Conservation (phyloP, 92 coral and sea anemone genomes). For the Blastomussa wellsi region DNA sequence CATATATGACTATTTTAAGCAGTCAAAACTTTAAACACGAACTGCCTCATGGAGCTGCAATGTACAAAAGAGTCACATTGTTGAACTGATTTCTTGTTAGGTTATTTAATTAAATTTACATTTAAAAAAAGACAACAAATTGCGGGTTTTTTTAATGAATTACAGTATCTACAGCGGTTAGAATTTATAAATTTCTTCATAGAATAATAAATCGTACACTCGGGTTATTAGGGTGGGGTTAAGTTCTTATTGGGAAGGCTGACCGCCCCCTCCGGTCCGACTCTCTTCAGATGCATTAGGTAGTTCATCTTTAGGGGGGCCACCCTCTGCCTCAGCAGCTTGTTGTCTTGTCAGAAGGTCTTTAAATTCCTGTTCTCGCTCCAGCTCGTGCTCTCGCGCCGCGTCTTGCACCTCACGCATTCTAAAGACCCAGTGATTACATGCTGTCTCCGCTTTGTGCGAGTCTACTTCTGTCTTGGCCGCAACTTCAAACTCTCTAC, state of each 20-base stretch:
- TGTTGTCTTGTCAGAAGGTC: slow-evolving; percentile 38
- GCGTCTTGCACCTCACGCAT: slow-evolving; percentile 79
- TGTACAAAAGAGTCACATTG: not conserved
- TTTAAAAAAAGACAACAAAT: not conserved
- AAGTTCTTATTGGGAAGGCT: slow-evolving; percentile 10
- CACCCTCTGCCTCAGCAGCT: slow-evolving; percentile 23
- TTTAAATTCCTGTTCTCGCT: slow-evolving; percentile 73
- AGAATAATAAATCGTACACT: not conserved
- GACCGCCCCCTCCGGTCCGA: slow-evolving; percentile 6
- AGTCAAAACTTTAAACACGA: not conserved
- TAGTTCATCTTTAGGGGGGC: slow-evolving; percentile 21
- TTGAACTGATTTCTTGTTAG: not conserved
- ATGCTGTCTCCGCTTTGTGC: slow-evolving; percentile 92
- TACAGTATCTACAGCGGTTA: not conserved
- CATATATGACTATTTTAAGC: too few relatives aligned
- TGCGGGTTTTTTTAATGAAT: not conserved
- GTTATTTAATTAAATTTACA: not conserved
- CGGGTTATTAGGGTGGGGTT: not conserved
- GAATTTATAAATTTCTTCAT: not conserved
- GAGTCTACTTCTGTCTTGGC: slow-evolving; percentile 90
- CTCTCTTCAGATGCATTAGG: slow-evolving; percentile 18
- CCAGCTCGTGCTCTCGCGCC: slow-evolving; percentile 64
- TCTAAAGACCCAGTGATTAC: slow-evolving; percentile 92
- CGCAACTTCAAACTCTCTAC: slow-evolving; percentile 89
- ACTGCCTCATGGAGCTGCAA: not conserved